A percentile compares a stretch with the other conserved stretches of the same genome.
Conservation (phyloP, 2,888 invertebrate species). For the Athalia rosae region DNA sequence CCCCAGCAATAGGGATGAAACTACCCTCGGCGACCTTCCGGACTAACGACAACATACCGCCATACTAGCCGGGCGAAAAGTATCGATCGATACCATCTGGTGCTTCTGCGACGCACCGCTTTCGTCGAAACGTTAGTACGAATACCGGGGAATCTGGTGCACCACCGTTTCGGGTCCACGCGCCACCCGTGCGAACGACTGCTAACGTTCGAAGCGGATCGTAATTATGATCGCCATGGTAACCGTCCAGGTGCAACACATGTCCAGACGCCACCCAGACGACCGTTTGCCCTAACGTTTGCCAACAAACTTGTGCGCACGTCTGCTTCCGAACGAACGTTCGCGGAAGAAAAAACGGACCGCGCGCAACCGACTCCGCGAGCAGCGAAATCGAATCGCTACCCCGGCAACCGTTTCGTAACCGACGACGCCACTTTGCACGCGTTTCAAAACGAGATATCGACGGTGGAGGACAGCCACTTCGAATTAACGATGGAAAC, state of each 20-base stretch:
- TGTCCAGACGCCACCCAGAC: neutral
- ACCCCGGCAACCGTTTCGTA: neutral
- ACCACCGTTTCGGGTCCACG: neutral
- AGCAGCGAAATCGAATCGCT: neutral
- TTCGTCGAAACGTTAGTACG: constrained; percentile 32
- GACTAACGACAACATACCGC: constrained; percentile 33
- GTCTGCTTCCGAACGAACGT: neutral
- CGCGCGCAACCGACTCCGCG: too few relatives aligned
- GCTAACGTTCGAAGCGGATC: neutral
- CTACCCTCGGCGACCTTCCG: neutral
- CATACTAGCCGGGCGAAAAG: constrained; percentile 39
- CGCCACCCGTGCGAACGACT: neutral
- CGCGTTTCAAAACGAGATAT: too few relatives aligned
- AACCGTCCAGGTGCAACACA: constrained; percentile 21
- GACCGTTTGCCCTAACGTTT: neutral
- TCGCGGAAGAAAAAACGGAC: too few relatives aligned
- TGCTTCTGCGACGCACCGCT: neutral
- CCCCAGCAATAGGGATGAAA: neutral
- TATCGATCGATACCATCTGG: constrained; percentile 25
- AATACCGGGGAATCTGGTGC: neutral
- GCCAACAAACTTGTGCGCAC: neutral
- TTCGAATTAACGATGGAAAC: too few relatives aligned
- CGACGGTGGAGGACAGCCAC: too few relatives aligned
- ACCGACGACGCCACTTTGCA: too few relatives aligned
- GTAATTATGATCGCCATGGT: constrained; percentile 16